Evolutionary conservation across 2,113 vertebrate genomes (phyloP), one percentile per base, ranked within the genome.

Genomic region (Corythornis cristatus): DNA sequence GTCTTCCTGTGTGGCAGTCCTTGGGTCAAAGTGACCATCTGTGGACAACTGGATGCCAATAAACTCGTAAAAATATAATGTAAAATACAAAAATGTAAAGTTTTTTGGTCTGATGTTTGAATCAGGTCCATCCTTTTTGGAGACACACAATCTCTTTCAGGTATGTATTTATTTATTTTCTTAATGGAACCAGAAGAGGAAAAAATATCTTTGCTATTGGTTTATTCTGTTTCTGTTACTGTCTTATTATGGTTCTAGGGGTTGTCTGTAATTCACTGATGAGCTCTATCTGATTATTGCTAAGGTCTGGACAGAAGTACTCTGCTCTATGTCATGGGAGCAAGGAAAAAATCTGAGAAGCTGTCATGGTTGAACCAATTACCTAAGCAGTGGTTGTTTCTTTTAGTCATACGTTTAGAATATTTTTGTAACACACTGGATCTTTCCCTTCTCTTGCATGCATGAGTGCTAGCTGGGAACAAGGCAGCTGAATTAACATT

Each of bases 391-490:
- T 73, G 33, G 10, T 28, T 75, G 61, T 42, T 93, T 46, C 85
- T 92, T 87, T 78, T 25, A 84, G 62, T 82, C 70, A 37, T 83
- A 77, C 22, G n/a, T 74, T 89, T 40, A 53, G 45, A 76, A 21
- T 50, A 82, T 65, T 90, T 96, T 92, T 79, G 58, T 62, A 66
- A 85, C 58, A 65, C 56, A 79, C 15, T 81, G 73, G 28, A 83
- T 35, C 61, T 87, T 84, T 94, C 92, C 33, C 84, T 79, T 25
- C 35, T 87, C 26, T 85, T 92, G 74, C 66, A 84, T 84, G 90
- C 61, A 58, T 79, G 76, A 90, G 19, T 76, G 28, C 28, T 61
- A 79, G 31, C 71, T 88, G 88, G 64, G 90, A 89, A 79, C 66
- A 75, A 66, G 45, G 31, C 70, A 75, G n/a, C 18, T 86, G 80